A percentile compares a stretch with the other conserved stretches of the same genome.
Conservation (phyloP, 2,797 vertebrate genomes). For the Ceryle rudis region DNA sequence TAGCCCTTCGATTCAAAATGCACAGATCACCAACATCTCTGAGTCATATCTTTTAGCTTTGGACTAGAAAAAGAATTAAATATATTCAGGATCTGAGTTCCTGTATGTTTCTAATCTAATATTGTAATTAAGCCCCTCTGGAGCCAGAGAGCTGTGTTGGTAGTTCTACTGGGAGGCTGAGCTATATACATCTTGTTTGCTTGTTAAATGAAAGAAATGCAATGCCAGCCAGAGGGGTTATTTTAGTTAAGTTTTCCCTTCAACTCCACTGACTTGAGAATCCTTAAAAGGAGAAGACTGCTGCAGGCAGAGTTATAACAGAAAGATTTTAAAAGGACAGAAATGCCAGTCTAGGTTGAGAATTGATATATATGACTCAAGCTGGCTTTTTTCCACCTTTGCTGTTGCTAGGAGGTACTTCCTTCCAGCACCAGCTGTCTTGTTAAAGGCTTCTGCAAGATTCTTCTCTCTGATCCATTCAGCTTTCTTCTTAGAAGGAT, state of each 20-base stretch:
- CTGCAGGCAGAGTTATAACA: background rate
- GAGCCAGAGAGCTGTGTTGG: background rate
- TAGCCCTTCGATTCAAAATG: fast-evolving
- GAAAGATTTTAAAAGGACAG: background rate
- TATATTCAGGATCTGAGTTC: background rate
- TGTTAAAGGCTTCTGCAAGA: background rate
- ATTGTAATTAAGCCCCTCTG: background rate
- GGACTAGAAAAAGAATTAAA: background rate
- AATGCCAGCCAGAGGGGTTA: background rate
- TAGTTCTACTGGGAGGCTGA: background rate
- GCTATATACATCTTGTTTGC: background rate
- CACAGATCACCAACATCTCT: background rate
- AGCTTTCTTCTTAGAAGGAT: background rate
- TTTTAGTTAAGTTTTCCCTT: background rate
- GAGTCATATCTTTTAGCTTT: background rate
- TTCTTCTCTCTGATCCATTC: background rate
- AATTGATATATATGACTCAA: background rate
- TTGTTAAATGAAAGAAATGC: background rate
- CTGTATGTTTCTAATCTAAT: background rate
- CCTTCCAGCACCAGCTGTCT: background rate
- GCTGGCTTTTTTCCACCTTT: background rate
- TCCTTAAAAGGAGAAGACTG: background rate
- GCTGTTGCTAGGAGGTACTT: background rate
- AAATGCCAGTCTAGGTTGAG: background rate
- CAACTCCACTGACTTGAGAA: background rate